Evolutionary conservation across 30 jellyfish, hydroid and myxozoan species (phyloP).

Genomic region (Turritopsis dohrnii): DNA sequence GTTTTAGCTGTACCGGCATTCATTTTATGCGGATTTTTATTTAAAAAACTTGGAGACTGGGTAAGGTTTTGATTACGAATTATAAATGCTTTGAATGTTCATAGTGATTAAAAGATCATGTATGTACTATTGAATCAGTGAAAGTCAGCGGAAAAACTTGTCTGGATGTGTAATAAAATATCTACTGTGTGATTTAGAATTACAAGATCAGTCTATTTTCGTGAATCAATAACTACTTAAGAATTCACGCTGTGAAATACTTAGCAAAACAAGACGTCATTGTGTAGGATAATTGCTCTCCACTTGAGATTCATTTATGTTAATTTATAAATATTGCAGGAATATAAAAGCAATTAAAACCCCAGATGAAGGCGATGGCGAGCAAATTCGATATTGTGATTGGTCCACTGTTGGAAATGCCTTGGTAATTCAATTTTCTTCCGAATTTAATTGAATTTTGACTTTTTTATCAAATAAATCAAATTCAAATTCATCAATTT

Average conservation of each 20-base stretch:
- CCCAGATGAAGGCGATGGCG: slow-evolving; percentile 45
- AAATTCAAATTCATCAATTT: no score
- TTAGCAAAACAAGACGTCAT: not conserved
- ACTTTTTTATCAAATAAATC: not conserved
- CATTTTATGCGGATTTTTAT: slow-evolving; percentile 66
- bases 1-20: slow-evolving; percentile 80
- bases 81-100: not conserved
- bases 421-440: slow-evolving; percentile 35
- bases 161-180: no score
- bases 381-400: slow-evolving; percentile 75
- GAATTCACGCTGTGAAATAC: not conserved
- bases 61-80: not conserved
- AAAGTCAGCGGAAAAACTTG: not conserved
- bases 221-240: not conserved
- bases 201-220: not conserved
- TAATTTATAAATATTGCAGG: not conserved
- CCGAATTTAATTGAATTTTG: not conserved
- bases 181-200: not conserved
- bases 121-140: no score
- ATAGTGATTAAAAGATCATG: no score
- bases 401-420: slow-evolving; percentile 75
- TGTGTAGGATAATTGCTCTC: not conserved
- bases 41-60: slow-evolving; percentile 30
- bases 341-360: slow-evolving; percentile 33
- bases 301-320: not conserved